Conservation (phyloP, 1,140 invertebrate species). For the Pseudoatta argentina region DNA sequence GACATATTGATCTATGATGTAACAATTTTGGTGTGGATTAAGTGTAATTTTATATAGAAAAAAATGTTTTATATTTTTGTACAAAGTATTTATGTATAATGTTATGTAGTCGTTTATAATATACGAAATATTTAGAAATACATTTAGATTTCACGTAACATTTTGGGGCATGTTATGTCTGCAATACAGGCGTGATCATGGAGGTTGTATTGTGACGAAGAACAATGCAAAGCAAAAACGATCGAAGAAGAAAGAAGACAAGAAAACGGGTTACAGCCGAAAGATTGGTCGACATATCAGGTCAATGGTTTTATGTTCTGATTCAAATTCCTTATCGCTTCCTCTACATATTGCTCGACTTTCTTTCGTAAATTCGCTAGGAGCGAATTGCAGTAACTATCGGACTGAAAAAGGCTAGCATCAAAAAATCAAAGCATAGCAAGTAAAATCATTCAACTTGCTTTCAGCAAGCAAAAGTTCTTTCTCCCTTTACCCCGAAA, state of each 20-base stretch:
- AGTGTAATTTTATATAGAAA: not conserved
- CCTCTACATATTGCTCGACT: constrained; percentile 75
- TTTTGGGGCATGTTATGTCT: not conserved
- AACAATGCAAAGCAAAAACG: not conserved
- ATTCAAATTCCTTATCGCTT: constrained; percentile 80
- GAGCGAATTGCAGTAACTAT: constrained; percentile 68
- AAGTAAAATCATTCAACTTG: too few relatives aligned
- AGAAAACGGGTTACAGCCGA: constrained; percentile 21
- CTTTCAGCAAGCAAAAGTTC: not conserved
- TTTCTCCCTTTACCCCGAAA: not conserved
- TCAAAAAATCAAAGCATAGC: not conserved
- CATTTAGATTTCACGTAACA: not conserved
- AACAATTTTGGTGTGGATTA: not conserved
- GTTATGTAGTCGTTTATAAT: not conserved
- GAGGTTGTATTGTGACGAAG: not conserved
- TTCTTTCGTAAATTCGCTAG: constrained; percentile 74
- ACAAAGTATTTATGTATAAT: not conserved
- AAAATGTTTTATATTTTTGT: not conserved
- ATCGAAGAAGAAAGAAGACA: not conserved
- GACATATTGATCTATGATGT: not conserved
- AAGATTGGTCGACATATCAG: constrained; percentile 76
- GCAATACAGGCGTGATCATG: not conserved
- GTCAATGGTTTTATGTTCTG: constrained; percentile 82
- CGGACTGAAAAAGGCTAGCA: constrained; percentile 36
- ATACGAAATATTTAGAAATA: not conserved